Percentiles rank a stretch among this genome's conserved stretches.
Evolutionary conservation across 37 sponge, comb jelly and placozoan species (phyloP).

Genomic region (Oopsacas minuta): DNA sequence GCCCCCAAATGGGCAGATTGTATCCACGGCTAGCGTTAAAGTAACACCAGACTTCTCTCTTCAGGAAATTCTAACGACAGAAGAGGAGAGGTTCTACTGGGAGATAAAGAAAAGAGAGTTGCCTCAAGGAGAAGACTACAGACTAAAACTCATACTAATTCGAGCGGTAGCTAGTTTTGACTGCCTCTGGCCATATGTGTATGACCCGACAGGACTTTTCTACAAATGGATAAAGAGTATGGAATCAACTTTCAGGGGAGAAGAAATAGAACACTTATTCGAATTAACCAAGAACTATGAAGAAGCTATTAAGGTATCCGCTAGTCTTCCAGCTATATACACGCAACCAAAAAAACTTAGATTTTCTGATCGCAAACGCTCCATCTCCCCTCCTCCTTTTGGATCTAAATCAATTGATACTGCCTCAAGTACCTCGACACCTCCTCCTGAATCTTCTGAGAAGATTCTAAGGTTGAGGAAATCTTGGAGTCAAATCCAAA

Average conservation of each 20-base stretch:
- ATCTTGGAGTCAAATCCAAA: background rate
- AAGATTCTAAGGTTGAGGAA: background rate
- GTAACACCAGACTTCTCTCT: slow-evolving; percentile 3
- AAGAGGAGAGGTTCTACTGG: background rate
- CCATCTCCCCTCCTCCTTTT: background rate
- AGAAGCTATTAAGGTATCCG: background rate
- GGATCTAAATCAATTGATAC: background rate
- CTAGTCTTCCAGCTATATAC: background rate
- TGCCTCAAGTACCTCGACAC: background rate
- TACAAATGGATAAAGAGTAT: background rate
- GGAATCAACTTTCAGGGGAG: background rate
- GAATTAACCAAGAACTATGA: background rate
- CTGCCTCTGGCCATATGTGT: background rate
- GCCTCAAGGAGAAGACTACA: background rate
- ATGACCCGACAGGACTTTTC: background rate
- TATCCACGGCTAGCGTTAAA: background rate
- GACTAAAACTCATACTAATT: background rate
- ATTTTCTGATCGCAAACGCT: background rate
- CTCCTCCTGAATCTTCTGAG: background rate
- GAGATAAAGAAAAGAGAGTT: background rate
- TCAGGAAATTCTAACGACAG: background rate
- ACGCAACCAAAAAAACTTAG: background rate
- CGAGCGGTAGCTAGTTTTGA: slow-evolving; percentile 14
- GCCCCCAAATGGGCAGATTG: background rate
- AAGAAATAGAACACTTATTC: background rate